These are phyloP conservation scores for Tinea semifulvella DNA, from an alignment of 2,888 invertebrate genomes.

Conservation along the genomic window DNA sequence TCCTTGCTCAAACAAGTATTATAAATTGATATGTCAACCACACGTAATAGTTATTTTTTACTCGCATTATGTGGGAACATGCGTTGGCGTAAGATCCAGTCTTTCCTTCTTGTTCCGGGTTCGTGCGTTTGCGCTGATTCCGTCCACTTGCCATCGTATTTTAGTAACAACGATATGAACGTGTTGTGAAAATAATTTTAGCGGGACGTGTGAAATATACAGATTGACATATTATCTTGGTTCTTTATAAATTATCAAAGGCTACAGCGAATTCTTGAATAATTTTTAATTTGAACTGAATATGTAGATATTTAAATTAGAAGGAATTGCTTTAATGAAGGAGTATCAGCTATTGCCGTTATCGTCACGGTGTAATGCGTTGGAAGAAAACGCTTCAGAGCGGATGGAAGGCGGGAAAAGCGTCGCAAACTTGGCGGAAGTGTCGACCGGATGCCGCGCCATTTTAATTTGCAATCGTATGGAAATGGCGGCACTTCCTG, in stretches of 20 bases:
- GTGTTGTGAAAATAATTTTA: not conserved
- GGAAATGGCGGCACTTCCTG: constrained; percentile 46
- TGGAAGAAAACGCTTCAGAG: constrained; percentile 12
- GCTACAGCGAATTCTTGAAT: too few relatives aligned
- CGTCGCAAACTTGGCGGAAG: constrained; percentile 34
- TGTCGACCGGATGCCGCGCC: constrained; percentile 37
- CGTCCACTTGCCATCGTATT: constrained; percentile 7
- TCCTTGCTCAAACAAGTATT: too few relatives aligned
- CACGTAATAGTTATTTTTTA: not conserved
- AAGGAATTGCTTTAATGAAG: too few relatives aligned
- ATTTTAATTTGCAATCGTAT: constrained; percentile 48
- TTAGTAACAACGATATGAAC: not conserved
- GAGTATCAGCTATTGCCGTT: constrained; percentile 4
- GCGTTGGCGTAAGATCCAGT: constrained; percentile 14
- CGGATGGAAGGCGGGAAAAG: constrained; percentile 25
- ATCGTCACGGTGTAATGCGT: constrained; percentile 8
- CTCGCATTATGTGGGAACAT: not conserved
- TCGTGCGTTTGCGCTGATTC: constrained; percentile 10
- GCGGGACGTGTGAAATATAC: not conserved
- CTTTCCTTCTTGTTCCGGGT: constrained; percentile 14
- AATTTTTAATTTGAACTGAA: too few relatives aligned
- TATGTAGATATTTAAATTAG: too few relatives aligned
- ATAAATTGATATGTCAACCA: too few relatives aligned
- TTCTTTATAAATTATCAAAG: too few relatives aligned
- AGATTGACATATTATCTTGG: too few relatives aligned